These are phyloP conservation scores for Pterobdella sp. DNA, from an alignment of 2,888 invertebrate species.

Conservation along the genomic window DNA sequence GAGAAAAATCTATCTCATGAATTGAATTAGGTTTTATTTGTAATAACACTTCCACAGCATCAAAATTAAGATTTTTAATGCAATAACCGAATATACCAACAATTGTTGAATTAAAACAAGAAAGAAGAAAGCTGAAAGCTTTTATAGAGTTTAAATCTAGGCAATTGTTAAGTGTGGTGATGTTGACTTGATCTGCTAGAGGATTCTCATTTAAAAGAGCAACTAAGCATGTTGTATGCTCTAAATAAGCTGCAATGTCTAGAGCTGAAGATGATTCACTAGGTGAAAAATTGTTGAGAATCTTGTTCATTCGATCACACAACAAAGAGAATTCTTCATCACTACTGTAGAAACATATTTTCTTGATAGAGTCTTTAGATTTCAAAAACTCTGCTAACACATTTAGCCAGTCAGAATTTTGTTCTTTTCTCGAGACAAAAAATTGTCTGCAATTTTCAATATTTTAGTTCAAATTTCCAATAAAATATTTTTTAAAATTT, in stretches of 20 bases:
- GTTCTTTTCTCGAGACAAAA: neutral
- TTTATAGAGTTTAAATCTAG: constrained; percentile 42
- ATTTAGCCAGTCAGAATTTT: constrained; percentile 11
- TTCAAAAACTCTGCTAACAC: constrained; percentile 7
- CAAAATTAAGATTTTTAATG: constrained; percentile 41
- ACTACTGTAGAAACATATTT: neutral
- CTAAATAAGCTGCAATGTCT: constrained; percentile 42
- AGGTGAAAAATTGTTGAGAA: neutral
- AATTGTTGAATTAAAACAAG: constrained; percentile 36
- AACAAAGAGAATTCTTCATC: neutral
- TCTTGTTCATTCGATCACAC: neutral
- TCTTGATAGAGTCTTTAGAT: neutral
- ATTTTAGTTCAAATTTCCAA: neutral
- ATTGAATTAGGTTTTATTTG: constrained; percentile 37
- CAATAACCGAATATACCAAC: constrained; percentile 42
- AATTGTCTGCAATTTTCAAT: neutral
- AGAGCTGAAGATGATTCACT: constrained; percentile 36
- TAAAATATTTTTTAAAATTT: neutral
- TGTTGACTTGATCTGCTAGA: constrained; percentile 24
- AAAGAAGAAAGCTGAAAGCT: constrained; percentile 41
- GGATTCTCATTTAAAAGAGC: constrained; percentile 40
- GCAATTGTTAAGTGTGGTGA: constrained; percentile 40
- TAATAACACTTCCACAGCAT: constrained; percentile 43
- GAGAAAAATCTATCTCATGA: constrained; percentile 42
- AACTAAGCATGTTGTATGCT: constrained; percentile 41